Base-by-base conservation (phyloP, 92 coral and sea anemone species). In the Porites rus region DNA sequence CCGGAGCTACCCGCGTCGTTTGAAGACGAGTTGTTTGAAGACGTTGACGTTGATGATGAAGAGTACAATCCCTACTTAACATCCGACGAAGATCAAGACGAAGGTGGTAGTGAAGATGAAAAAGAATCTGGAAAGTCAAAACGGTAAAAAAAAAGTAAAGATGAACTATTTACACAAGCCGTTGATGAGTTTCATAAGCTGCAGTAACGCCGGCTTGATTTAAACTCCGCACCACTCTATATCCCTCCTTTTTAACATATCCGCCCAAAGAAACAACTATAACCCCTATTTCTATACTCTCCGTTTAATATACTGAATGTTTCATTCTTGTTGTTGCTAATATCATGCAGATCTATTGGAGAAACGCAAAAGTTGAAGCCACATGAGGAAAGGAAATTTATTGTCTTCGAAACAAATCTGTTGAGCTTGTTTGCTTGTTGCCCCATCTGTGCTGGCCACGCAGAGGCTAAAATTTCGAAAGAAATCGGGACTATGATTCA, bases 361-460 rank as follows among this genome's bases (percentile, higher is more conserved):
- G 1, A 25, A 25, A 25, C 31, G 31, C 1, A 25, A 25, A 25
- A 25, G 31, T 60, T 74, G 63, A 74, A 74, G 22, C 71, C 82
- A 20, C 72, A 79, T 14, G 56, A 79, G 74, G 73, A 79, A 31
- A 79, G 83, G 73, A 79, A 63, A 63, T 63, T 79, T 20, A 79
- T 79, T 25, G 58, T 79, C 21, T 46, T 64, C 11, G 70, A 63
- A 61, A 79, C 13, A 1, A 10, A 22, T 73, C 25, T 79, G 22
- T 46, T 79, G 83, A 22, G 73, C 73, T 63, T 79, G 46, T 79
- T 79, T 62, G 72, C 56, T 79, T 63, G 72, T 58, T 79, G 74
- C 20, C 83, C 73, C 10, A 66, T 79, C 8, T 79, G 83, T 79
- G 83, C 83, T 50, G 73, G 83, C 64, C 83, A 72, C 64, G 83